Conservation (phyloP, 37 sponge, comb jelly and placozoan species). For the Geodia barretti region DNA sequence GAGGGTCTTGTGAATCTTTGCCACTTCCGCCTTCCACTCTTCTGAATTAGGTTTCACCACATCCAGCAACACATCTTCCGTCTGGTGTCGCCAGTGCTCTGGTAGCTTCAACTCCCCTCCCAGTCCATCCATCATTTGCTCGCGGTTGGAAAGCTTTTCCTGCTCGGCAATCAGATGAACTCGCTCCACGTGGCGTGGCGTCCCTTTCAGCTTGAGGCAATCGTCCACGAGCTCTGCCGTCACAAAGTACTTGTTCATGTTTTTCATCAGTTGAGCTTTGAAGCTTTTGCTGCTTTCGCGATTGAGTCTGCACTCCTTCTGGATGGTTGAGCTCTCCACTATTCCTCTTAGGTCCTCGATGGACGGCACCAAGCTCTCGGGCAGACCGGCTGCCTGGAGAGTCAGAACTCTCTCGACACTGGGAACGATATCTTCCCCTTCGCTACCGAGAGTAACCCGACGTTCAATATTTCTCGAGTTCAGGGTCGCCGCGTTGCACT, state of each 20-base stretch:
- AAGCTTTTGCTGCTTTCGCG: not conserved
- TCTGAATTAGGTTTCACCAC: not conserved
- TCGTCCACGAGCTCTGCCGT: not conserved
- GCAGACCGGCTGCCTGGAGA: not conserved
- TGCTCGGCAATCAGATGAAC: not conserved
- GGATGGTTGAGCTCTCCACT: not conserved
- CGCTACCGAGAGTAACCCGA: not conserved
- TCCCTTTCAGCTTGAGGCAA: not conserved
- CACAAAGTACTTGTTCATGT: not conserved
- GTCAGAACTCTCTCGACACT: not conserved
- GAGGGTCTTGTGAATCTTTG: constrained; percentile 28
- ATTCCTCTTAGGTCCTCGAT: not conserved
- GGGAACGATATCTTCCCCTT: not conserved
- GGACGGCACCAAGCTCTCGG: not conserved
- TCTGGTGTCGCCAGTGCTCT: constrained; percentile 5
- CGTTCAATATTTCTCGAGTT: not conserved
- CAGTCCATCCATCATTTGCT: not conserved
- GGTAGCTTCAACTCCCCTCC: constrained; percentile 9
- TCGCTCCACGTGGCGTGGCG: not conserved
- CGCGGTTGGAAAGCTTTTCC: constrained; percentile 1
- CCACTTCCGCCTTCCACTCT: constrained; percentile 35
- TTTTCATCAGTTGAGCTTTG: not conserved
- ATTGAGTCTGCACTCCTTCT: not conserved
- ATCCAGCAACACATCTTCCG: not conserved
- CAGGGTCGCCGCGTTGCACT: not conserved